A percentile compares a stretch with the other conserved stretches of the same genome.
These are phyloP conservation scores for Limnephilus lunatus DNA, from an alignment of 2,888 invertebrate species.

Conservation along the genomic window DNA sequence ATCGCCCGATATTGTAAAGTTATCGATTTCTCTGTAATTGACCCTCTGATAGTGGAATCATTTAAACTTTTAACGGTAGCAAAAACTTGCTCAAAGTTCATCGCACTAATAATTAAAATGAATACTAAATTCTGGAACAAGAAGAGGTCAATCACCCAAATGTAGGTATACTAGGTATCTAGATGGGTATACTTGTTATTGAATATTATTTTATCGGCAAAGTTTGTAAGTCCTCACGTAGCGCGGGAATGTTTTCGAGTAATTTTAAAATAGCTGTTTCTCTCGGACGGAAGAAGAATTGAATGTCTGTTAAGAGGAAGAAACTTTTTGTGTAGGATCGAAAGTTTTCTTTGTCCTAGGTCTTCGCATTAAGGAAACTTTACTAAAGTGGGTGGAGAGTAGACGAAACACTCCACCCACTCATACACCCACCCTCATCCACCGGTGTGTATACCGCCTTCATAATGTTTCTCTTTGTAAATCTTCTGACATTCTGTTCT, in stretches of 20 bases:
- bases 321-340: conserved; percentile 6
- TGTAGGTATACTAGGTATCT: background rate
- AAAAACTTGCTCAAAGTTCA: background rate
- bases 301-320: conserved; percentile 32
- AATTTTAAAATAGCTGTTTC: conserved; percentile 42
- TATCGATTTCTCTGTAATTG: too few species aligned
- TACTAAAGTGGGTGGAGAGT: conserved; percentile 34
- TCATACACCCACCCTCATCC: background rate
- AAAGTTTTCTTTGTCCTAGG: conserved; percentile 45
- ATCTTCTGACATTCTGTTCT: background rate
- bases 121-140: background rate
- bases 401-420: background rate
- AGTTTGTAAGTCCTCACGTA: conserved; percentile 13
- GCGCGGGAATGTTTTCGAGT: conserved; percentile 9
- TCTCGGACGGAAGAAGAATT: background rate
- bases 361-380: conserved; percentile 42
- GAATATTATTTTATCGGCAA: background rate
- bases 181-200: background rate
- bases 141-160: background rate
- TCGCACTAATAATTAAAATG: background rate
- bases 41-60: too few species aligned
- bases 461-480: conserved; percentile 26
- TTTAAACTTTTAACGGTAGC: background rate
- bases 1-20: too few species aligned
- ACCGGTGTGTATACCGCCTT: background rate